phyloP scores from a whole-genome alignment of 1,140 invertebrate species.

The Plodia interpunctella region DNA sequence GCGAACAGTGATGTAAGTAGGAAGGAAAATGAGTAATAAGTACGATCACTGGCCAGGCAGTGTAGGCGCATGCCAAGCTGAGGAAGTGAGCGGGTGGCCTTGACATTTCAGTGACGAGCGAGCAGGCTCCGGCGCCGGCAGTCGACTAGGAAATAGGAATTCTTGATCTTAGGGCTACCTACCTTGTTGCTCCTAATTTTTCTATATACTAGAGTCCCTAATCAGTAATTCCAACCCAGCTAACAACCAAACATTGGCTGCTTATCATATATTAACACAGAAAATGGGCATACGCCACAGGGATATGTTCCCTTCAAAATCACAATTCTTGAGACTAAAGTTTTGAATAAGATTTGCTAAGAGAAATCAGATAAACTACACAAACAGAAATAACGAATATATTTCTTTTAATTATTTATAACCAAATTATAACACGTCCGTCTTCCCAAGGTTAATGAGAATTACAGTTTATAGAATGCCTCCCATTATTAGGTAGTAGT shows the following conservation, averaged over 20 bases:
- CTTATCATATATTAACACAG: too few relatives aligned
- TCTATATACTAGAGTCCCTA: too few relatives aligned
- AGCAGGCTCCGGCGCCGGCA: constrained; percentile 28
- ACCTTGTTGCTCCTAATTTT: not conserved
- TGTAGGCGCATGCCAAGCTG: constrained; percentile 17
- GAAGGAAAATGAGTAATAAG: not conserved
- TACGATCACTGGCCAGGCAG: not conserved
- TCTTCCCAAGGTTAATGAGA: constrained; percentile 19
- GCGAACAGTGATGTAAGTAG: not conserved
- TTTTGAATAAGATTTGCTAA: too few relatives aligned
- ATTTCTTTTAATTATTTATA: too few relatives aligned
- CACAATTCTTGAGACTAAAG: too few relatives aligned
- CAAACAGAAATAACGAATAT: too few relatives aligned
- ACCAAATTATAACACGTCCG: constrained; percentile 24
- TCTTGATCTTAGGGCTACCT: constrained; percentile 18
- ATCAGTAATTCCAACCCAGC: too few relatives aligned
- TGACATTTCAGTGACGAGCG: constrained; percentile 62
- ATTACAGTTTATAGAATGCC: not conserved
- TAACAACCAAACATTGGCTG: too few relatives aligned
- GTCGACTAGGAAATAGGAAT: constrained; percentile 56
- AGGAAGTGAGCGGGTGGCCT: constrained; percentile 70
- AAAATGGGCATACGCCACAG: too few relatives aligned
- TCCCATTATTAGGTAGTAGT: not conserved
- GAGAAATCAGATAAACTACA: too few relatives aligned
- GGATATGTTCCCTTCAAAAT: too few relatives aligned